Base-by-base conservation (phyloP, 2,113 vertebrate genomes). In the Argyrosomus japonicus region DNA sequence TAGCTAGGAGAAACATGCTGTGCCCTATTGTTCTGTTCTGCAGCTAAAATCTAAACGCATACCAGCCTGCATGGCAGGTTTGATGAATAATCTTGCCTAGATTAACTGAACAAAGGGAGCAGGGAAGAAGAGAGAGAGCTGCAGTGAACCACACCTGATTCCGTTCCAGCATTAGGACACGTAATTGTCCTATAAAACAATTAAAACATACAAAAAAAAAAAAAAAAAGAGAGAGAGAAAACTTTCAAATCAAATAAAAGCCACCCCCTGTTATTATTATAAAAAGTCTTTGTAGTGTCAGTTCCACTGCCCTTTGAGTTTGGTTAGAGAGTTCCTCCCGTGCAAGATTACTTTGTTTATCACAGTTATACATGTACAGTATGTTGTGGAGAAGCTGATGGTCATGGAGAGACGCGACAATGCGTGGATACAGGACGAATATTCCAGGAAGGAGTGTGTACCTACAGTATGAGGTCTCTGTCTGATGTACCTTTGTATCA, bases 241-340 rank as follows among this genome's bases (percentile, higher is more conserved):
- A 79, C 27, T 19, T 77, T 74, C 36, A 87, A 82, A 86, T 88
- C 43, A 89, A 78, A 88, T 85, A 87, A 93, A 93, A 84, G 25
- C 56, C 75, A 80, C 64, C 82, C 21, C 70, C 47, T 14, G 18
- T 79, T 63, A 50, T 68, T 64, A 40, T n/a, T 23, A 70, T 45
- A 58, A 78, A 86, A 85, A 81, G 76, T 84, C 76, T 77, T 72
- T 91, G 84, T 93, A 93, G 91, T 93, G 93, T 93, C 84, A 74
- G 62, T 75, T 89, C 32, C 62, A 82, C 57, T 76, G 81, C 73
- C 68, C 82, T 80, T 74, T 75, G 48, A 71, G 84, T 91, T 87
- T 85, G 82, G 80, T 86, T 86, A 61, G 27, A 61, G 21, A 32
- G 53, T 75, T 75, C 73, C 76, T 87, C 86, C 81, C 56, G 51